phyloP scores from a whole-genome alignment of 2,888 invertebrate species.

The Drosophila neoperkinsi region DNA sequence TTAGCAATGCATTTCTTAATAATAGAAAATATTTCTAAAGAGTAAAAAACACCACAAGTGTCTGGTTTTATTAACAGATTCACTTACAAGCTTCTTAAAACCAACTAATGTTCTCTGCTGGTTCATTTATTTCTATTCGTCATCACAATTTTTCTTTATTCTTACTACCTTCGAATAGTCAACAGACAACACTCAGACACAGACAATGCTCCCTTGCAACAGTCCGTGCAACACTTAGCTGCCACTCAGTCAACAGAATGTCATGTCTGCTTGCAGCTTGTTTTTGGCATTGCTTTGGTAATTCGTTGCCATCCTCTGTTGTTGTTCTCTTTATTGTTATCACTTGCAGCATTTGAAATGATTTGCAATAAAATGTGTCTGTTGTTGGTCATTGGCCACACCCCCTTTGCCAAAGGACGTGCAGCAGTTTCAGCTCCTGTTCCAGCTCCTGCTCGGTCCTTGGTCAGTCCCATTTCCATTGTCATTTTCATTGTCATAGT shows the following conservation, averaged over 20 bases:
- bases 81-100: neutral
- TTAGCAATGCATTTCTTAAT: too few species aligned
- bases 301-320: slow-evolving; percentile 20
- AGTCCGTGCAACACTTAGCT: slow-evolving; percentile 38
- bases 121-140: slow-evolving; percentile 32
- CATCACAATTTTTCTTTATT: slow-evolving; percentile 12
- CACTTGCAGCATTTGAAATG: slow-evolving; percentile 82
- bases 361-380: slow-evolving; percentile 82
- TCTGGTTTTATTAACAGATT: neutral
- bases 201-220: slow-evolving; percentile 6
- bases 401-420: slow-evolving; percentile 80
- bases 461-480: slow-evolving; percentile 27
- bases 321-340: slow-evolving; percentile 57
- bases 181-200: slow-evolving; percentile 26
- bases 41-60: too few species aligned
- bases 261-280: slow-evolving; percentile 61
- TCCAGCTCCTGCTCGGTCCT: slow-evolving; percentile 37
- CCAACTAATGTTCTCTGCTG: neutral
- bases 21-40: too few species aligned
- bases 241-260: slow-evolving; percentile 51
- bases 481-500: slow-evolving; percentile 54
- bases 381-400: slow-evolving; percentile 71
- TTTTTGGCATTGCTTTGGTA: slow-evolving; percentile 28
- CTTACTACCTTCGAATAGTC: slow-evolving; percentile 14
- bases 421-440: slow-evolving; percentile 32